Conservation (phyloP, 2,797 vertebrate genomes). For the Orientallactaga sibirica region DNA sequence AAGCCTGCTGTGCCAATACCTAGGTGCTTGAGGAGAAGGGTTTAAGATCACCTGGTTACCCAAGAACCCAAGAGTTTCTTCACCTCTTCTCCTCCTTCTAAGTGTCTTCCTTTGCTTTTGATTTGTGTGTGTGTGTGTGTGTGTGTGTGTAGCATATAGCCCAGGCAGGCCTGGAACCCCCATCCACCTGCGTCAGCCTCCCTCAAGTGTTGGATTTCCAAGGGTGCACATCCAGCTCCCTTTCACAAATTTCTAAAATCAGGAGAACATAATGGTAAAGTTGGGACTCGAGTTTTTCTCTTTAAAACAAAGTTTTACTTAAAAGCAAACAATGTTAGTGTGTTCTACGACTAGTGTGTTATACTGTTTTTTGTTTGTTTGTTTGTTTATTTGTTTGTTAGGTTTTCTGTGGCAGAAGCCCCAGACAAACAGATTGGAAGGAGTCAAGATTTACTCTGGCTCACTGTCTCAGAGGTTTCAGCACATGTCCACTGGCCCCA, state of each 20-base stretch:
- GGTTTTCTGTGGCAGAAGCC: background rate
- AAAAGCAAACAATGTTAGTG: background rate
- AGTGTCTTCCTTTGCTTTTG: background rate
- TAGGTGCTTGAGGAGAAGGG: background rate
- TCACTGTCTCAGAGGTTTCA: background rate
- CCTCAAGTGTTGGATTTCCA: background rate
- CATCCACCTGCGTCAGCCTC: background rate
- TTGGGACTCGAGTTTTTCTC: slow-evolving; percentile 13
- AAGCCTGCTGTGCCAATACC: slow-evolving; percentile 57
- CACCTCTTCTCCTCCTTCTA: background rate
- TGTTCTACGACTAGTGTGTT: background rate
- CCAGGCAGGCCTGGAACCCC: background rate
- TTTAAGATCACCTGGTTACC: background rate
- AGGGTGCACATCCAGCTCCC: background rate
- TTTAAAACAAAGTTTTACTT: background rate
- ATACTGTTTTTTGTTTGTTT: background rate
- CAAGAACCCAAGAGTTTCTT: background rate
- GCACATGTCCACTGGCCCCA: background rate
- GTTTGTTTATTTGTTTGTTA: too few species aligned
- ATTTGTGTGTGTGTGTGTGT: too few species aligned
- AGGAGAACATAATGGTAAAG: background rate
- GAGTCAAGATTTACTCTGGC: background rate
- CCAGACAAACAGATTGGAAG: background rate
- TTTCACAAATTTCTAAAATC: slow-evolving; percentile 19
- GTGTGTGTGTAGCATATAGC: background rate